These are phyloP conservation scores for Limenitis camilla DNA, from an alignment of 2,888 invertebrate genomes.

Conservation along the genomic window DNA sequence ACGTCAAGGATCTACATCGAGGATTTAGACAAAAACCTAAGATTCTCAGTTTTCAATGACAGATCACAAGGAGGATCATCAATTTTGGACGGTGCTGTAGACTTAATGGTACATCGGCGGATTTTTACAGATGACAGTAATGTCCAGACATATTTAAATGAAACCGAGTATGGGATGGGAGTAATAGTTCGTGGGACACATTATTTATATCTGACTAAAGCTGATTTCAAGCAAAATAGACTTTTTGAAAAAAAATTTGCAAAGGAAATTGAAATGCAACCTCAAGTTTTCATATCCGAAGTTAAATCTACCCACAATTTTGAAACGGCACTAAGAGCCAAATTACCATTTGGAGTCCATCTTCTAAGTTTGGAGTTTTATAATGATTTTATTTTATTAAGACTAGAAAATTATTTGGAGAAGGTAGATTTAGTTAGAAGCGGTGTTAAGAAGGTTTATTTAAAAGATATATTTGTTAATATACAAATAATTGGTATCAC, in stretches of 20 bases:
- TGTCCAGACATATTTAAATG: conserved; percentile 33
- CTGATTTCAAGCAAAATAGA: conserved; percentile 39
- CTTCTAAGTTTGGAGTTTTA: conserved; percentile 85
- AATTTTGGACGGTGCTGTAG: conserved; percentile 80
- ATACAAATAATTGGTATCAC: conserved; percentile 67
- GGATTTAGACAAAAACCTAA: conserved; percentile 60
- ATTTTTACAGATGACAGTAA: conserved; percentile 84
- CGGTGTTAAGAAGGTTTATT: conserved; percentile 65
- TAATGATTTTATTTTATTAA: conserved; percentile 77
- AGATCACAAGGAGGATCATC: conserved; percentile 88
- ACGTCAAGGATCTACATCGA: conserved; percentile 85
- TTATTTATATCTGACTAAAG: conserved; percentile 44
- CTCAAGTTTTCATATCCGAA: conserved; percentile 33
- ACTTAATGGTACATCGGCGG: conserved; percentile 89
- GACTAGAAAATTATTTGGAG: conserved; percentile 86
- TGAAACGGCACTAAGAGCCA: conserved; percentile 58
- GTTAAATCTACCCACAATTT: not conserved
- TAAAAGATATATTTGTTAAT: conserved; percentile 74
- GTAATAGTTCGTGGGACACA: conserved; percentile 44
- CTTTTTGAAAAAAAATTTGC: conserved; percentile 56
- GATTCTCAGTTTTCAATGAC: conserved; percentile 80
- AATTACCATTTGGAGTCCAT: conserved; percentile 81
- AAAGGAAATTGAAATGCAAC: conserved; percentile 43
- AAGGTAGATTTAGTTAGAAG: conserved; percentile 73
- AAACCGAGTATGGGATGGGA: conserved; percentile 34